A percentile compares a stretch with the other conserved stretches of the same genome.
Evolutionary conservation across 2,888 invertebrate species (phyloP).

Genomic region (Pelosia muscerda): DNA sequence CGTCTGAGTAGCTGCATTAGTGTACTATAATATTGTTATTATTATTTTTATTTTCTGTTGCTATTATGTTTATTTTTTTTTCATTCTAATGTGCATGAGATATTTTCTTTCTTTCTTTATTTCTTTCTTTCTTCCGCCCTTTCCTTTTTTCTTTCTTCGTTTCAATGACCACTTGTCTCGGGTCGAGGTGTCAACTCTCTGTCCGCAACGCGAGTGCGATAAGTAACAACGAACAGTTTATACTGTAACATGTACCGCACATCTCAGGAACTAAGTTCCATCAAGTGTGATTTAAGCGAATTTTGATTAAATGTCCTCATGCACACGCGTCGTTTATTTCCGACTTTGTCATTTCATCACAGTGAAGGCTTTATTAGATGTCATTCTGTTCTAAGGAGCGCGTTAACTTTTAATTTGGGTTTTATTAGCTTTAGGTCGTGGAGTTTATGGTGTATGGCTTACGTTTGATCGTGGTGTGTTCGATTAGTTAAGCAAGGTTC

Average conservation of each 20-base stretch:
- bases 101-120: no score
- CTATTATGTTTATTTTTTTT: no score
- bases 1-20: no score
- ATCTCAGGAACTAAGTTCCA: constrained; percentile 51
- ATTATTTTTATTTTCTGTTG: no score
- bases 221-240: constrained; percentile 44
- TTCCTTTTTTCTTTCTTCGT: no score
- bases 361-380: neutral
- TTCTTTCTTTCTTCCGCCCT: no score
- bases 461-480: neutral
- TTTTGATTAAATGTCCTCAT: constrained; percentile 58
- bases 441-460: neutral
- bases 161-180: no score
- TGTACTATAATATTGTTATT: no score
- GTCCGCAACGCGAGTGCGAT: constrained; percentile 19
- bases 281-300: constrained; percentile 60
- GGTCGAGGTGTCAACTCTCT: constrained; percentile 16
- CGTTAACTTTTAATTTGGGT: neutral
- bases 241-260: constrained; percentile 47
- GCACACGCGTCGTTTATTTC: constrained; percentile 43
- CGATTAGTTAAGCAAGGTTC: no score
- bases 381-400: neutral
- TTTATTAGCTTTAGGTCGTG: neutral
- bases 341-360: constrained; percentile 22
- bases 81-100: no score